phyloP scores from a whole-genome alignment of 1,140 invertebrate species.

The Neotoxoptera formosana region DNA sequence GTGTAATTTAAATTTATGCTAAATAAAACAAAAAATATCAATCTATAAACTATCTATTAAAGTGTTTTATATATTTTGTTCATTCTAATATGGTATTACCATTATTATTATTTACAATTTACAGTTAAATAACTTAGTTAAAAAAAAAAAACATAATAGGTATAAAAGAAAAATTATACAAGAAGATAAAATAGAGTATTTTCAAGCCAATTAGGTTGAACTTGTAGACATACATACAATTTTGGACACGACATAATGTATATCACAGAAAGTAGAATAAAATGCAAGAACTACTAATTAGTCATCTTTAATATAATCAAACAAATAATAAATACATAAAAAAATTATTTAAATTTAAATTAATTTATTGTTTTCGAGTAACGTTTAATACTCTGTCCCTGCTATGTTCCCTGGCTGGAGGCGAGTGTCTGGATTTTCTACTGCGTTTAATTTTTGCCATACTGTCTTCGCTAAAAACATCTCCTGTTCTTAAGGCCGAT shows the following conservation, averaged over 20 bases:
- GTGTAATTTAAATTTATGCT: not conserved
- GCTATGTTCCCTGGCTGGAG: conserved; percentile 75
- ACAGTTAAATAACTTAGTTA: not conserved
- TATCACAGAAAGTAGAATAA: conserved; percentile 53
- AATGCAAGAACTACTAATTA: conserved; percentile 23
- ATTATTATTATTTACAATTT: conserved; percentile 33
- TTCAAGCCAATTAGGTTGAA: not conserved
- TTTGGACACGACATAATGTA: conserved; percentile 40
- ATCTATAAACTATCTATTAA: conserved; percentile 4
- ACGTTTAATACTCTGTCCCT: conserved; percentile 68
- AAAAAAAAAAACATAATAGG: not conserved
- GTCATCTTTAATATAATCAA: conserved; percentile 4
- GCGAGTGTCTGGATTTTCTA: conserved; percentile 71
- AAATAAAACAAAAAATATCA: not conserved
- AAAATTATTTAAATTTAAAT: conserved; percentile 21
- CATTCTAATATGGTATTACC: conserved; percentile 29
- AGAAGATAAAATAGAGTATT: not conserved
- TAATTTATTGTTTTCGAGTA: conserved; percentile 62
- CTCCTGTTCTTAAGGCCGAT: conserved; percentile 92
- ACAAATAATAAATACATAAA: not conserved
- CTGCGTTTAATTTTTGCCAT: conserved; percentile 90
- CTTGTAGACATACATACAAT: conserved; percentile 23
- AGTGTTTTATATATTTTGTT: not conserved
- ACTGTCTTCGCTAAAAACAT: conserved; percentile 93
- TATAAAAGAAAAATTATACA: conserved; percentile 16